A percentile compares a stretch with the other conserved stretches of the same genome.
phyloP scores from a whole-genome alignment of 2,113 vertebrate genomes.

The Carassius auratus region DNA sequence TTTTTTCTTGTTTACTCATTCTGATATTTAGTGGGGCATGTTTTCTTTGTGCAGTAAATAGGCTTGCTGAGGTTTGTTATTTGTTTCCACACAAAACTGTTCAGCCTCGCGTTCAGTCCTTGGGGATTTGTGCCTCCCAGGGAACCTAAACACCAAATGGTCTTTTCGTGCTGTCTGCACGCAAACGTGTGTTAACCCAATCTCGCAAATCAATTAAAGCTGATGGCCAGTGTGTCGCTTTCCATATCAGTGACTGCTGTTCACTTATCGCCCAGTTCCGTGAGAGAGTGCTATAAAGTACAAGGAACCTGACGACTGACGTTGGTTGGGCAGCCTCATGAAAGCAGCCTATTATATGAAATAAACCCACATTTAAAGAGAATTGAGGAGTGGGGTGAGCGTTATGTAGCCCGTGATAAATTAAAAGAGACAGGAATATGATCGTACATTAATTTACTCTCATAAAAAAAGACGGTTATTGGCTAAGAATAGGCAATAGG shows the following conservation, averaged over 20 bases:
- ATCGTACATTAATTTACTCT: neutral
- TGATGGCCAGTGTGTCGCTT: slow-evolving; percentile 40
- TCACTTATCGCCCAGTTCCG: slow-evolving; percentile 41
- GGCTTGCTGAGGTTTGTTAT: slow-evolving; percentile 7
- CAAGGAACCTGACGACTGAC: slow-evolving; percentile 24
- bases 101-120: slow-evolving; percentile 21
- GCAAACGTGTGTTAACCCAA: slow-evolving; percentile 40
- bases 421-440: neutral
- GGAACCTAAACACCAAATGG: slow-evolving; percentile 49
- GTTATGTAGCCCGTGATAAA: neutral
- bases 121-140: slow-evolving; percentile 48
- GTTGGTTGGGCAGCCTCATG: neutral
- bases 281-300: slow-evolving; percentile 34
- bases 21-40: neutral
- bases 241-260: slow-evolving; percentile 46
- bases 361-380: neutral
- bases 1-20: neutral
- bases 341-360: neutral
- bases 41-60: slow-evolving; percentile 3
- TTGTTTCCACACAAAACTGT: slow-evolving; percentile 11
- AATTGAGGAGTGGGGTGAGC: neutral
- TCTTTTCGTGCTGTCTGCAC: slow-evolving; percentile 52
- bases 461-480: too few species aligned
- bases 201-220: slow-evolving; percentile 49
- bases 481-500: neutral